phyloP scores from a whole-genome alignment of 1,140 invertebrate genomes.

The Aphaenogaster ashmeadi region DNA sequence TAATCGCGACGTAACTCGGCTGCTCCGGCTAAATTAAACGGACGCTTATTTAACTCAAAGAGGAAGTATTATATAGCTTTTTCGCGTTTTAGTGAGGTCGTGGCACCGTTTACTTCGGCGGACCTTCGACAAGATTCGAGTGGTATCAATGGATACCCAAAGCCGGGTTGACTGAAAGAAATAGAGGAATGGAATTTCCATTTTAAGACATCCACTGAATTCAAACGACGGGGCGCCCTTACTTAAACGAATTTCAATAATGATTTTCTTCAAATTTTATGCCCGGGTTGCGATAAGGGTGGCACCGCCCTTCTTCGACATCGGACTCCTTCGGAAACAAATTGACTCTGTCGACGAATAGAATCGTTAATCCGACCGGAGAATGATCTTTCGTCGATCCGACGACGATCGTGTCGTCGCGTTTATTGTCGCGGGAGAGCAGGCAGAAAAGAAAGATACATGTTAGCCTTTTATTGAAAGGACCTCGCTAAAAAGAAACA shows the following conservation, averaged over 20 bases:
- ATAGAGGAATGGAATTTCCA: slow-evolving; percentile 49
- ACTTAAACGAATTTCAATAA: slow-evolving; percentile 62
- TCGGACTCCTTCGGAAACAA: slow-evolving; percentile 25
- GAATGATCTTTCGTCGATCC: neutral
- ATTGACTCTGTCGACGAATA: slow-evolving; percentile 36
- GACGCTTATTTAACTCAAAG: slow-evolving; percentile 32
- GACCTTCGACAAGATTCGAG: slow-evolving; percentile 20
- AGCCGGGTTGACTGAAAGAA: slow-evolving; percentile 25
- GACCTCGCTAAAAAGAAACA: neutral
- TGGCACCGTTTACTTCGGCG: neutral
- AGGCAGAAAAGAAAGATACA: neutral
- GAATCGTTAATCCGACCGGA: slow-evolving; percentile 49
- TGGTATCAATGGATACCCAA: neutral
- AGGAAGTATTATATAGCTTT: slow-evolving; percentile 26
- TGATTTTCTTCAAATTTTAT: slow-evolving; percentile 62
- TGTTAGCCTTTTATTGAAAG: neutral
- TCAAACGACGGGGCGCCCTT: slow-evolving; percentile 21
- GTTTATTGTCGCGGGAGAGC: neutral
- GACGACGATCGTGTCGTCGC: neutral
- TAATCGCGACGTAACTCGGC: slow-evolving; percentile 19
- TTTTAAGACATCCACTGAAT: slow-evolving; percentile 53
- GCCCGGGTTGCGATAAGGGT: slow-evolving; percentile 11
- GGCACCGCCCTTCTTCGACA: neutral
- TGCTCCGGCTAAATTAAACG: slow-evolving; percentile 34
- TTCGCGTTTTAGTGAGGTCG: neutral